phyloP scores from a whole-genome alignment of 2,888 invertebrate species.

The Anticlea derivata region DNA sequence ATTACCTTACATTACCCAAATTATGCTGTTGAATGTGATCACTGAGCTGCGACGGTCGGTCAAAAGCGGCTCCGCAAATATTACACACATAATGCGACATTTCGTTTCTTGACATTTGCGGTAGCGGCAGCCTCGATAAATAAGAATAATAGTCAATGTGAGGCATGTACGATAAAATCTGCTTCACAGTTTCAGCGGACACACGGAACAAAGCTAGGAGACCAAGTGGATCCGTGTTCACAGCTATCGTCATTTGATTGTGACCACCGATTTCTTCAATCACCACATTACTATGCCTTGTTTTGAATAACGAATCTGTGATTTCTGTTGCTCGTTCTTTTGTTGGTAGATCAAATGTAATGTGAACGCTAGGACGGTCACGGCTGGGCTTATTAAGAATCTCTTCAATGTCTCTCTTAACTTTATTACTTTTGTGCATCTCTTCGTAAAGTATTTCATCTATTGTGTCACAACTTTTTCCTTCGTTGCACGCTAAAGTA shows the following conservation, averaged over 20 bases:
- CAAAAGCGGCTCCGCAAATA: slow-evolving; percentile 64
- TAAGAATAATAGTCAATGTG: slow-evolving; percentile 54
- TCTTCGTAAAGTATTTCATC: slow-evolving; percentile 50
- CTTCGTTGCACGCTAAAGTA: slow-evolving; percentile 27
- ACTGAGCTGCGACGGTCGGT: slow-evolving; percentile 56
- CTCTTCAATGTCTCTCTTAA: slow-evolving; percentile 52
- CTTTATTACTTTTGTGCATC: slow-evolving; percentile 50
- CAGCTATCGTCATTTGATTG: slow-evolving; percentile 56
- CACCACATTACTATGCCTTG: slow-evolving; percentile 25
- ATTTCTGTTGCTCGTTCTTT: slow-evolving; percentile 62
- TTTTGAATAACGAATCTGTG: slow-evolving; percentile 48
- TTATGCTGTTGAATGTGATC: slow-evolving; percentile 63
- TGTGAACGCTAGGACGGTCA: slow-evolving; percentile 44
- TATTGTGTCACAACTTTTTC: slow-evolving; percentile 31
- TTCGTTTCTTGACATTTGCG: slow-evolving; percentile 30
- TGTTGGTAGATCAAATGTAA: slow-evolving; percentile 58
- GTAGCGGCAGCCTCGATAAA: slow-evolving; percentile 44
- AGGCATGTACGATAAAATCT: slow-evolving; percentile 59
- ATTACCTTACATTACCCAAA: slow-evolving; percentile 57
- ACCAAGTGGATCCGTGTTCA: slow-evolving; percentile 72
- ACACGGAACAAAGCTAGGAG: slow-evolving; percentile 56
- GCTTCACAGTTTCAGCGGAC: slow-evolving; percentile 59
- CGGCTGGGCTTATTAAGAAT: slow-evolving; percentile 41
- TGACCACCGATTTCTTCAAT: slow-evolving; percentile 35
- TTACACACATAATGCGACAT: slow-evolving; percentile 57